Conservation (phyloP, 1,140 invertebrate species). For the Battus philenor region DNA sequence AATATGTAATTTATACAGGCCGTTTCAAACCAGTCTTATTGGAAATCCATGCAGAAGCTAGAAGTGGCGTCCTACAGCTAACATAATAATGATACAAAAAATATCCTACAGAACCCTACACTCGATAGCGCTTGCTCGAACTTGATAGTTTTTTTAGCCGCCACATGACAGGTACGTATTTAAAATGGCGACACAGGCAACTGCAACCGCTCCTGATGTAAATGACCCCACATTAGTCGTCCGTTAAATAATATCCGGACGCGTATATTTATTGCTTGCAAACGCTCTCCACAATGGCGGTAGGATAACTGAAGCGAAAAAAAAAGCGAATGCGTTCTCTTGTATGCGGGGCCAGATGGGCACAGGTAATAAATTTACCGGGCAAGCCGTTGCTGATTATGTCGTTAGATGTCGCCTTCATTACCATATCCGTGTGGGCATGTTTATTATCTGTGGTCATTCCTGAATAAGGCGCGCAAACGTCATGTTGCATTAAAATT, state of each 20-base stretch:
- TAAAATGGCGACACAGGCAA: slow-evolving; percentile 22
- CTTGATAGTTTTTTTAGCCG: no score
- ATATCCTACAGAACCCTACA: no score
- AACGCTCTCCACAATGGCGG: slow-evolving; percentile 22
- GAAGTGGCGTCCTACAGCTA: no score
- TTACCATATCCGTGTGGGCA: slow-evolving; percentile 17
- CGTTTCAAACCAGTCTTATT: no score
- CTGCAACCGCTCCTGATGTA: slow-evolving; percentile 26
- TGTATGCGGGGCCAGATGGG: slow-evolving; percentile 53
- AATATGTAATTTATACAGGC: no score
- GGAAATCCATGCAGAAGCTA: no score
- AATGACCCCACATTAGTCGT: slow-evolving; percentile 33
- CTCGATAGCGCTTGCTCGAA: no score
- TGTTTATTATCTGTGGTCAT: not conserved
- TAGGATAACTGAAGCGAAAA: slow-evolving; percentile 16
- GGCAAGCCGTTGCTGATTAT: slow-evolving; percentile 30
- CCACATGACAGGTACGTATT: slow-evolving; percentile 29
- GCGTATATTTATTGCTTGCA: slow-evolving; percentile 32
- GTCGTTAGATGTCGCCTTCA: slow-evolving; percentile 24
- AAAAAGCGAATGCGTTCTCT: slow-evolving; percentile 28
- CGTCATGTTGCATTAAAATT: no score
- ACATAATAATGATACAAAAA: no score
- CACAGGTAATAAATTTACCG: slow-evolving; percentile 25
- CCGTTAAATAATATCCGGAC: slow-evolving; percentile 46
- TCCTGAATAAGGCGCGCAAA: not conserved